phyloP scores from a whole-genome alignment of 2,113 vertebrate genomes.

The pig (Sus scrofa) region DNA sequence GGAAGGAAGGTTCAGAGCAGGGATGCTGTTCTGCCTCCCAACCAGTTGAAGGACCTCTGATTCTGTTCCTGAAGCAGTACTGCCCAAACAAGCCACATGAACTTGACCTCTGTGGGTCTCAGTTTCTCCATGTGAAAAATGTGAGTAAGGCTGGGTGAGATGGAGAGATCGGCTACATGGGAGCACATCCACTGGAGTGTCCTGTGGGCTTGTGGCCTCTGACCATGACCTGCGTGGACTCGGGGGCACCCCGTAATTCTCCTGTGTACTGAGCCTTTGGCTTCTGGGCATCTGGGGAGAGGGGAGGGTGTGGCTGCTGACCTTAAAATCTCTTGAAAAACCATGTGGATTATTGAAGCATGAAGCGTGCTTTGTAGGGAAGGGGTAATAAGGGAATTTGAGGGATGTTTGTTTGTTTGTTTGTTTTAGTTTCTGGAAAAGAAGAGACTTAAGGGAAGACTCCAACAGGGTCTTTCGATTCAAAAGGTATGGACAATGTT shows the following conservation, averaged over 20 bases:
- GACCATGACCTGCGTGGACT: not conserved
- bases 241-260: not conserved
- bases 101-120: not conserved
- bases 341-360: not conserved
- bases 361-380: not conserved
- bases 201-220: not conserved
- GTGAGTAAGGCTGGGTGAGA: not conserved
- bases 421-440: not conserved
- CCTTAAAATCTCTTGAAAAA: not conserved
- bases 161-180: fast-evolving
- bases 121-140: not conserved
- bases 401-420: not conserved
- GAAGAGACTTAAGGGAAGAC: not conserved
- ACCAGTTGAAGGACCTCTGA: not conserved
- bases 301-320: not conserved
- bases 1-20: not conserved
- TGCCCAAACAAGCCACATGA: not conserved
- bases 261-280: not conserved
- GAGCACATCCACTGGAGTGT: not conserved
- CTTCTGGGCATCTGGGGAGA: not conserved
- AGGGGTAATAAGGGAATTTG: not conserved
- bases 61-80: not conserved
- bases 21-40: not conserved
- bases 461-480: not conserved
- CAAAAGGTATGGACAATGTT: not conserved